Evolutionary conservation across 2,113 vertebrate genomes (phyloP), one percentile per base, ranked within the genome.

Genomic region (Lepus americanus): DNA sequence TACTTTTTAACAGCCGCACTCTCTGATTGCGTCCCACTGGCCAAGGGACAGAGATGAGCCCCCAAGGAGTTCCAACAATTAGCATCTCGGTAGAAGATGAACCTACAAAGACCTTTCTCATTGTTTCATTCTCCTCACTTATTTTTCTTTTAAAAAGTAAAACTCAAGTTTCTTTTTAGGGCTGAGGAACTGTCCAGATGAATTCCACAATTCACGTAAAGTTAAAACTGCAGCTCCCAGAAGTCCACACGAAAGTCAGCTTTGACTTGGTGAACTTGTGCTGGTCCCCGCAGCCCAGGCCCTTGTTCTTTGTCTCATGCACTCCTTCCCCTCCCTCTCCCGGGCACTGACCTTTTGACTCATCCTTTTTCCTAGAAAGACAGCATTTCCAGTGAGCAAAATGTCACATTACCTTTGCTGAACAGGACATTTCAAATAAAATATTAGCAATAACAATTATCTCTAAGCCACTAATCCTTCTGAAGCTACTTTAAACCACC

Each of bases 371-470:
- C 97, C 93, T 93, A 92, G 93, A 97, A 97, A 87, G 88, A 88
- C 84, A 0, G 83, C 82, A 95, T 96, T 89, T 95, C 95, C 90
- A 95, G 94, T 96, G 97, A 98, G 95, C 91, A 98, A 98, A 98
- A 98, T 98, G 98, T 98, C 97, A 97, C 96, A 97, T 98, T 98
- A 97, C 95, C 93, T 98, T 96, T 97, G 91, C 97, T 95, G 94
- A 98, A 84, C 94, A 97, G 97, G 97, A 97, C 92, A 98, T 97
- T 98, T 98, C 97, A 98, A 98, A 98, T 98, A 98, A 98, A 98
- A 98, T 96, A 98, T 98, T 98, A 98, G 94, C 97, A 98, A 98
- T 98, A 98, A 90, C 98, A 98, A 98, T 98, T 98, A 98, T 97
- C 97, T 98, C 97, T 97, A 98, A 98, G 96, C 95, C 95, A 98